Evolutionary conservation across 1,140 invertebrate species (phyloP).

Genomic region (Aleiodes sp.): DNA sequence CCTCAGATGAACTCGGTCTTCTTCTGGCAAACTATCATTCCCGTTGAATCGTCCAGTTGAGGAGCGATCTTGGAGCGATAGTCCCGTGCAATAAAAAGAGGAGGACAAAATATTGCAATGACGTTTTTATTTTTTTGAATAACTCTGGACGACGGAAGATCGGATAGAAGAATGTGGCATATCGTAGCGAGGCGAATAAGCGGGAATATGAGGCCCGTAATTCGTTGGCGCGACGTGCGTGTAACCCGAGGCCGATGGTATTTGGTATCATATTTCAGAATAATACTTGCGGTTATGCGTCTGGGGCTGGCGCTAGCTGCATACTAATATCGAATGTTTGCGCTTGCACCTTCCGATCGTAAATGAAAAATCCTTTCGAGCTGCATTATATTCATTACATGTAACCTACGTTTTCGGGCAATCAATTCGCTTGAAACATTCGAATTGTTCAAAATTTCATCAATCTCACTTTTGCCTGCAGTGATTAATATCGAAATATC

Average conservation of each 20-base stretch:
- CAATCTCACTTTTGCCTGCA: no score
- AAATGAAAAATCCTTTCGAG: background rate
- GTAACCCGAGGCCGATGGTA: slow-evolving; percentile 50
- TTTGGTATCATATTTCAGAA: slow-evolving; percentile 55
- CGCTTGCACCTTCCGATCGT: background rate
- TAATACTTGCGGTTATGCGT: slow-evolving; percentile 47
- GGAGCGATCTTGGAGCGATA: slow-evolving; percentile 10
- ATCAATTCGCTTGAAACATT: no score
- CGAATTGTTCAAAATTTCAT: no score
- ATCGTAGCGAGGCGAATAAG: slow-evolving; percentile 20
- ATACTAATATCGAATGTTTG: slow-evolving; percentile 42
- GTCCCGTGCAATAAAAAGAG: background rate
- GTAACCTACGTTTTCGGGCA: no score
- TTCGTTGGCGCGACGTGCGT: slow-evolving; percentile 41
- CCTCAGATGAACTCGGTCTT: slow-evolving; percentile 17
- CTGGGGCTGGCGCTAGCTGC: slow-evolving; percentile 37
- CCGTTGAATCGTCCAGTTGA: slow-evolving; percentile 16
- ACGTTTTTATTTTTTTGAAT: slow-evolving; percentile 19
- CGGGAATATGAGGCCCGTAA: slow-evolving; percentile 41
- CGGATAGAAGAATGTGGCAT: slow-evolving; percentile 19
- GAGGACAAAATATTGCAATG: slow-evolving; percentile 2
- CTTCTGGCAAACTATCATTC: background rate
- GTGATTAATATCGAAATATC: no score
- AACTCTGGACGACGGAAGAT: slow-evolving; percentile 17
- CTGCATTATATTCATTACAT: no score